phyloP scores from a whole-genome alignment of 2,797 vertebrate genomes.

The Pygocentrus nattereri region DNA sequence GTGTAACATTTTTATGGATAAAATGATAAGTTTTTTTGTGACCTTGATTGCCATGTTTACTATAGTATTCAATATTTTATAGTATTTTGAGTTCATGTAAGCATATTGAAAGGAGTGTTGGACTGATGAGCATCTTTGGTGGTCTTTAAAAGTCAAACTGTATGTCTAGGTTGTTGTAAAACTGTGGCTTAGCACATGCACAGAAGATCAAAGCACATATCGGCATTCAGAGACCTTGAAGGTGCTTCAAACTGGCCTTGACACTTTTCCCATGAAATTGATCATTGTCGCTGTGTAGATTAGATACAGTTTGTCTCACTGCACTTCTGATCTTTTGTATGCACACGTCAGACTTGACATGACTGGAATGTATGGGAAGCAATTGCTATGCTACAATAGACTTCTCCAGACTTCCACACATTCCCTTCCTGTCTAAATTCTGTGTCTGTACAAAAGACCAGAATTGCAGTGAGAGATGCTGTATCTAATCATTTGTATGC shows the following conservation, averaged over 20 bases:
- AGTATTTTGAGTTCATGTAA: not conserved
- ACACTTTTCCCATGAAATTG: not conserved
- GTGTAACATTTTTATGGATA: too few species aligned
- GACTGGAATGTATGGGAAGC: not conserved
- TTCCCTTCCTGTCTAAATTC: not conserved
- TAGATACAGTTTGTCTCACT: conserved; percentile 40
- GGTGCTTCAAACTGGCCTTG: conserved; percentile 14
- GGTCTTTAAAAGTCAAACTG: not conserved
- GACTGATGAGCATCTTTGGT: too few species aligned
- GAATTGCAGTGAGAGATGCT: not conserved
- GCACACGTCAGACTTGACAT: conserved; percentile 10
- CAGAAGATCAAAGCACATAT: not conserved
- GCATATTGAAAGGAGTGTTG: not conserved
- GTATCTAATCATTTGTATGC: conserved; percentile 53
- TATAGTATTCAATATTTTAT: too few species aligned
- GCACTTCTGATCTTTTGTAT: conserved; percentile 2
- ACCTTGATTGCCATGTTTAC: not conserved
- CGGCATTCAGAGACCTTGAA: conserved; percentile 25
- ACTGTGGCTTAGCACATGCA: not conserved
- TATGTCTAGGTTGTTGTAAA: not conserved
- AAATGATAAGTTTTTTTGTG: too few species aligned
- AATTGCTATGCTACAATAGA: not conserved
- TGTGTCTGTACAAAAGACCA: conserved; percentile 12
- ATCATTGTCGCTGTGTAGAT: conserved; percentile 21
- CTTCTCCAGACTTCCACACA: not conserved